Evolutionary conservation across 1,140 invertebrate species (phyloP).

Genomic region (Pteromalus puparum): DNA sequence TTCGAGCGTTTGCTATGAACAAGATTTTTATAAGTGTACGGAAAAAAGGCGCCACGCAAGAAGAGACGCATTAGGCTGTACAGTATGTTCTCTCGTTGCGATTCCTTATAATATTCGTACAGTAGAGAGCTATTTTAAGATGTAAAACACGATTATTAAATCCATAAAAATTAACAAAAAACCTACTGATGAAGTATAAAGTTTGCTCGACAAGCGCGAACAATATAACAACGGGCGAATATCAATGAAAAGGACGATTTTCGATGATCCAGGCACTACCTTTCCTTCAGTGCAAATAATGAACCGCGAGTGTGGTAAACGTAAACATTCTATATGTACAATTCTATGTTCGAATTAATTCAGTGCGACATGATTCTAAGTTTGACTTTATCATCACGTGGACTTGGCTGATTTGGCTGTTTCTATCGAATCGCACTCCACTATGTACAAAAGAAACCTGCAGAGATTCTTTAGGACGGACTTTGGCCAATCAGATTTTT

Average conservation of each 20-base stretch:
- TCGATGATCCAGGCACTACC: conserved; percentile 52
- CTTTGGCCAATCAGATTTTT: conserved; percentile 67
- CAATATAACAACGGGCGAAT: conserved; percentile 52
- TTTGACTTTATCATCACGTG: conserved; percentile 50
- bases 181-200: conserved; percentile 38
- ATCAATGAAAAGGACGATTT: conserved; percentile 46
- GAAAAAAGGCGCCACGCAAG: conserved; percentile 12
- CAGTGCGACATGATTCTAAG: conserved; percentile 47
- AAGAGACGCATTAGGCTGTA: conserved; percentile 48
- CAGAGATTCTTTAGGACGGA: conserved; percentile 72
- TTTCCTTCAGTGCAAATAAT: conserved; percentile 51
- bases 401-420: conserved; percentile 43
- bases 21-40: conserved; percentile 46
- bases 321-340: conserved; percentile 52
- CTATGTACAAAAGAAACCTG: conserved; percentile 52
- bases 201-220: conserved; percentile 36
- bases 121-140: conserved; percentile 52
- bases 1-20: conserved; percentile 45
- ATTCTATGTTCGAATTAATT: conserved; percentile 45
- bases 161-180: conserved; percentile 50
- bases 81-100: not conserved
- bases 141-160: conserved; percentile 49
- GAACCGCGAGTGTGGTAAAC: conserved; percentile 47
- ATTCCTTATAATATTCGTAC: conserved; percentile 44
- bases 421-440: conserved; percentile 47